These are phyloP conservation scores for Oscheius myriophilus DNA, from an alignment of 2,888 invertebrate species.

Conservation along the genomic window DNA sequence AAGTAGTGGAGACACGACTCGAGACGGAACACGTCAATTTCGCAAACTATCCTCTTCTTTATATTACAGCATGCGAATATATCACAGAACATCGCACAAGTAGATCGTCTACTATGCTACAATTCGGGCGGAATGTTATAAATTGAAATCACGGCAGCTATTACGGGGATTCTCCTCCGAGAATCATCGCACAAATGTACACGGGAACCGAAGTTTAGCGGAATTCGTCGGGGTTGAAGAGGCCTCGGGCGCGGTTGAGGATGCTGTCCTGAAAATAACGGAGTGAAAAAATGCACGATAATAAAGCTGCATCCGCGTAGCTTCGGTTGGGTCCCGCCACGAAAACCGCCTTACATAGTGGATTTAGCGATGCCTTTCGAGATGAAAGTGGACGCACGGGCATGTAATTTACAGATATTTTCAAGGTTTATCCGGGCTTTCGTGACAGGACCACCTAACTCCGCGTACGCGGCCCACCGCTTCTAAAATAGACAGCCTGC, in stretches of 20 bases:
- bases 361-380: too few relatives aligned
- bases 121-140: slow-evolving; percentile 18
- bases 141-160: neutral
- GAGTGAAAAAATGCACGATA: too few relatives aligned
- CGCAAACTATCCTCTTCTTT: neutral
- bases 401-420: neutral
- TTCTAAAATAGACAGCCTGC: too few relatives aligned
- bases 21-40: too few relatives aligned
- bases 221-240: slow-evolving; percentile 71
- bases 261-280: slow-evolving; percentile 69
- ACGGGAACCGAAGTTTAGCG: slow-evolving; percentile 37
- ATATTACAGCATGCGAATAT: slow-evolving; percentile 2
- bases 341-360: too few relatives aligned
- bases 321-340: too few relatives aligned
- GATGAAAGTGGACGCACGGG: too few relatives aligned
- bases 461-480: too few relatives aligned
- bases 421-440: too few relatives aligned
- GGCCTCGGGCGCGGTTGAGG: slow-evolving; percentile 70
- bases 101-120: slow-evolving; percentile 8
- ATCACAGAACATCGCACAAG: slow-evolving; percentile 3
- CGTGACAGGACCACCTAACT: too few relatives aligned
- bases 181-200: slow-evolving; percentile 1
- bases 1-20: too few relatives aligned
- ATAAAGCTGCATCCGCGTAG: too few relatives aligned
- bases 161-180: neutral